Conservation (phyloP, 2,113 vertebrate genomes). For the Artemisiospiza belli region DNA sequence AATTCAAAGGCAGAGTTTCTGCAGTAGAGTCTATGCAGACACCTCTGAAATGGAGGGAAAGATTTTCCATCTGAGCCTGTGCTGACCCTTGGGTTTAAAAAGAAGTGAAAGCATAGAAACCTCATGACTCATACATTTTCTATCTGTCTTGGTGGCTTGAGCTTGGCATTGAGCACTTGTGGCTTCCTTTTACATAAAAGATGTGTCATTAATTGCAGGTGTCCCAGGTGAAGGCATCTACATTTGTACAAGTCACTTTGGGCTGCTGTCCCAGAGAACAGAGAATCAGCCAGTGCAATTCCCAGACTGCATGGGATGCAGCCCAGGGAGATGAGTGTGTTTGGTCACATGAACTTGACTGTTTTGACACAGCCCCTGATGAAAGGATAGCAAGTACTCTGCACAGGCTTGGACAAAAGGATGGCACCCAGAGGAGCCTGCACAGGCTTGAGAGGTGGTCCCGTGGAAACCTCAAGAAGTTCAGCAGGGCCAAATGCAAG, state of each 20-base stretch:
- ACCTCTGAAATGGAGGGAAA: not conserved
- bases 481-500: not conserved
- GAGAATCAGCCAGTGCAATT: not conserved
- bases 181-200: not conserved
- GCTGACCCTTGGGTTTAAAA: not conserved
- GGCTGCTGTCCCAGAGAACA: not conserved
- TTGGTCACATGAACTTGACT: not conserved
- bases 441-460: not conserved
- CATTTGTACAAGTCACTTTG: not conserved
- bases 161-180: not conserved
- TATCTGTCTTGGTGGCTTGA: not conserved
- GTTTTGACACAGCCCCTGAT: not conserved
- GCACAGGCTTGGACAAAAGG: not conserved
- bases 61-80: not conserved
- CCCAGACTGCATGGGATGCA: not conserved
- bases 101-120: not conserved
- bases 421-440: not conserved
- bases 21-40: not conserved
- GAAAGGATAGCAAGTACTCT: not conserved
- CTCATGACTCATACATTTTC: not conserved
- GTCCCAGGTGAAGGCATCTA: not conserved
- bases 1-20: not conserved
- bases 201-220: not conserved
- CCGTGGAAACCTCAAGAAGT: rapidly evolving
- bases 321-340: not conserved